These are phyloP conservation scores for Drosophila mayri DNA, from an alignment of 1,140 invertebrate species.

Conservation along the genomic window DNA sequence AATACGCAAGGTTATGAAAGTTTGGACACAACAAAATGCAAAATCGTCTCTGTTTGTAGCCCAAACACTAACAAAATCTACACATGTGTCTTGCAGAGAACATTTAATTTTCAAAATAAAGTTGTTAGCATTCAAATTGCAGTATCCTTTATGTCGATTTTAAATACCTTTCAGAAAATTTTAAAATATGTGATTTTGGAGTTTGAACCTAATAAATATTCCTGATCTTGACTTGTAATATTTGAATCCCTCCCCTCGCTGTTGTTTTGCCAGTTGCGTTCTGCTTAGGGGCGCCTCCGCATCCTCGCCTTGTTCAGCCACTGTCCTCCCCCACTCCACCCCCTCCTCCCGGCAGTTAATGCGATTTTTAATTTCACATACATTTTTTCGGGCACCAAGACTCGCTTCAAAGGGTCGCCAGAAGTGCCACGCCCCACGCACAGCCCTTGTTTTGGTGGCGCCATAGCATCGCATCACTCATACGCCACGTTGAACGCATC, in stretches of 20 bases:
- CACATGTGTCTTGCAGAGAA: not conserved
- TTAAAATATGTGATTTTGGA: not conserved
- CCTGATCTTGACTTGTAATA: not conserved
- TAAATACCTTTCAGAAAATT: not conserved
- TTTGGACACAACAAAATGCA: not conserved
- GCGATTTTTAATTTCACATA: constrained; percentile 73
- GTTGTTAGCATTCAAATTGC: not conserved
- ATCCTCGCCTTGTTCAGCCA: not conserved
- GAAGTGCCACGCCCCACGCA: constrained; percentile 8
- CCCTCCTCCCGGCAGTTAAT: constrained; percentile 33
- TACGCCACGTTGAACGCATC: constrained; percentile 53
- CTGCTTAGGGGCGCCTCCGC: not conserved
- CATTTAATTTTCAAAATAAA: not conserved
- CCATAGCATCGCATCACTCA: constrained; percentile 59
- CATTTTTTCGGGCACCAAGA: constrained; percentile 10
- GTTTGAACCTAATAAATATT: not conserved
- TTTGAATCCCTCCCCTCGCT: not conserved
- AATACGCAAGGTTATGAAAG: not conserved
- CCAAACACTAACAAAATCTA: not conserved
- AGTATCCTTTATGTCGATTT: not conserved
- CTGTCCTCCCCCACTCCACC: not conserved
- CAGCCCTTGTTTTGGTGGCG: not conserved
- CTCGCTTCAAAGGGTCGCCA: constrained; percentile 26
- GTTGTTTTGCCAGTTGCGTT: too few relatives aligned
- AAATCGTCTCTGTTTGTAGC: not conserved